These are phyloP conservation scores for Omphaloscelis lunosa DNA, from an alignment of 2,888 invertebrate genomes.

Conservation along the genomic window DNA sequence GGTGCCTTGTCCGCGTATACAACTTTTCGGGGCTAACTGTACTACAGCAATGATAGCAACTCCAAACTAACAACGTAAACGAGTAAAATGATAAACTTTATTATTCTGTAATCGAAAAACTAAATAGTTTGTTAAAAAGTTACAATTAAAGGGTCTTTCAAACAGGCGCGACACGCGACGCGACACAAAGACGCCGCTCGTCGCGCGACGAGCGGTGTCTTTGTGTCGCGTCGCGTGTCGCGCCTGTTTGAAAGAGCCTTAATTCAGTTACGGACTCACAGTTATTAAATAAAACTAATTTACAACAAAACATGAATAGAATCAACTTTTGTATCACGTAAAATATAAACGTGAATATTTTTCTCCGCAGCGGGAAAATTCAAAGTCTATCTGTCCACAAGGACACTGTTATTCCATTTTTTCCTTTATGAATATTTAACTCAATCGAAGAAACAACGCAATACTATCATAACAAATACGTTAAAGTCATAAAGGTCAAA, in stretches of 20 bases:
- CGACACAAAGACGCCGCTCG: too few species aligned
- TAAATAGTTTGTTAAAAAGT: constrained; percentile 1
- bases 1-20: too few species aligned
- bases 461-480: background rate
- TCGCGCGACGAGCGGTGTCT: too few species aligned
- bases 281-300: constrained; percentile 1
- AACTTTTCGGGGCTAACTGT: too few species aligned
- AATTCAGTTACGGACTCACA: background rate
- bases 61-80: background rate
- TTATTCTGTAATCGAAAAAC: background rate
- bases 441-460: constrained; percentile 9
- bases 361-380: background rate
- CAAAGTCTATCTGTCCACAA: constrained; percentile 2
- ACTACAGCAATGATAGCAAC: background rate
- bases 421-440: constrained; percentile 37
- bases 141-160: too few species aligned
- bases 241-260: too few species aligned
- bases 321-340: constrained; percentile 7
- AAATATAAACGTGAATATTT: constrained; percentile 15
- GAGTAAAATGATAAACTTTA: background rate
- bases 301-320: constrained; percentile 1
- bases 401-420: constrained; percentile 3
- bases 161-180: too few species aligned
- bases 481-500: constrained; percentile 18
- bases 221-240: too few species aligned